Evolutionary conservation across 1,140 invertebrate species (phyloP), one percentile per base, ranked within the genome.

Genomic region (Pseudomyrmex concolor): DNA sequence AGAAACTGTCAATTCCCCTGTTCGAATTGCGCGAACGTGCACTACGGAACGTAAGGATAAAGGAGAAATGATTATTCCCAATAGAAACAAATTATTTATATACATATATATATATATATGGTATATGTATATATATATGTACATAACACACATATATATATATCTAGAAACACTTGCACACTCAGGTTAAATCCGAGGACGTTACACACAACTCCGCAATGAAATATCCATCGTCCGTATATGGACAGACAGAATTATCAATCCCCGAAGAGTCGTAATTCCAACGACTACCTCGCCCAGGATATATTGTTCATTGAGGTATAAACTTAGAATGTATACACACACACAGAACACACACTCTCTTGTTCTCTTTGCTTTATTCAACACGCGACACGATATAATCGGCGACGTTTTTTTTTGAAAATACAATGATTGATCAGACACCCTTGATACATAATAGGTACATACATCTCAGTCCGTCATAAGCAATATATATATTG

Each of bases 221-320:
- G 66, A 55, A 62, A 74, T 80, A 88, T 87, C 85, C 77, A 76
- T 81, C 81, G 72, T 72, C 68, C 48, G 72, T 72, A 82, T 87
- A 83, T 86, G 83, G 80, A 89, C 89, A 85, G 86, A 89, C 77
- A 84, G 84, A 90, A 91, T 91, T 92, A 93, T 90, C 90, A 91
- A 92, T 82, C 85, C 91, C 89, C 87, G 80, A 91, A 92, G 91
- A 82, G 89, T 88, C 90, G 89, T 93, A 93, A 92, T 88, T 92
- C 84, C 85, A 77, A 48, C 25, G 57, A 55, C 73, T 89, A 67
- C 83, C 67, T 73, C 63, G 72, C 34, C 34, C 34, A 57, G 55
- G 55, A 76, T 86, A 86, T 86, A 84, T 89, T 66, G 85, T 57
- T 55, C 51, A 13, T 45, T 8, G 55, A 86, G 62, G 17, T 17